These are phyloP conservation scores for Miniopterus natalensis DNA, from an alignment of 2,113 vertebrate genomes.

Conservation along the genomic window DNA sequence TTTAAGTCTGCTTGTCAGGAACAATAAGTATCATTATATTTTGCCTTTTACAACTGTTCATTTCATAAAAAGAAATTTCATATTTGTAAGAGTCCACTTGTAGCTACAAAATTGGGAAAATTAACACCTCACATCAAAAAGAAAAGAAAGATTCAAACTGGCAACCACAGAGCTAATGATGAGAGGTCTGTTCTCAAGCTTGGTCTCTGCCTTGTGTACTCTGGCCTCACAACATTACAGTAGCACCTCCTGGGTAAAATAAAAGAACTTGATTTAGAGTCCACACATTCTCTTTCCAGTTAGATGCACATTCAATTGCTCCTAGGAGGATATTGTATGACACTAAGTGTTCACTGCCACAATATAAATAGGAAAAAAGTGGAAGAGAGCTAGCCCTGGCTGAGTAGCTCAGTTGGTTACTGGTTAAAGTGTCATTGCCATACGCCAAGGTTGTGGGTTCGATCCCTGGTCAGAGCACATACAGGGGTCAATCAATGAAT, in stretches of 20 bases:
- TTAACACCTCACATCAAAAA: not conserved
- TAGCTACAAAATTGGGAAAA: slow-evolving; percentile 52
- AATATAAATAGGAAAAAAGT: slow-evolving; percentile 56
- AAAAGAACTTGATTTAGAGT: slow-evolving; percentile 79
- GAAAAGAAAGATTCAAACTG: slow-evolving; percentile 17
- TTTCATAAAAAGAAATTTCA: not conserved
- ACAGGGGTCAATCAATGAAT: too few relatives aligned
- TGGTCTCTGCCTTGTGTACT: slow-evolving; percentile 57
- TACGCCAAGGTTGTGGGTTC: too few relatives aligned
- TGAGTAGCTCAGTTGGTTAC: too few relatives aligned
- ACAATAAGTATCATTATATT: not conserved
- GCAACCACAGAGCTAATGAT: not conserved
- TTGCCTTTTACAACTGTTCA: not conserved
- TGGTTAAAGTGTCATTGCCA: too few relatives aligned
- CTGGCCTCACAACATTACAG: slow-evolving; percentile 72
- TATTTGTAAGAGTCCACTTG: not conserved
- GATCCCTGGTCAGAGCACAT: too few relatives aligned
- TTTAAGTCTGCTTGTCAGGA: not conserved
- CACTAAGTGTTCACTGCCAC: slow-evolving; percentile 54
- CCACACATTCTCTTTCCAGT: slow-evolving; percentile 63
- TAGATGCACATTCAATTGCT: slow-evolving; percentile 52
- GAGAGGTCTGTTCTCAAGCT: not conserved
- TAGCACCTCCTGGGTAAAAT: slow-evolving; percentile 79
- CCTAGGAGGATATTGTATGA: slow-evolving; percentile 75
- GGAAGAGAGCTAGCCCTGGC: not conserved